phyloP scores from a whole-genome alignment of 2,797 vertebrate species.

The Epinephelus awoara region DNA sequence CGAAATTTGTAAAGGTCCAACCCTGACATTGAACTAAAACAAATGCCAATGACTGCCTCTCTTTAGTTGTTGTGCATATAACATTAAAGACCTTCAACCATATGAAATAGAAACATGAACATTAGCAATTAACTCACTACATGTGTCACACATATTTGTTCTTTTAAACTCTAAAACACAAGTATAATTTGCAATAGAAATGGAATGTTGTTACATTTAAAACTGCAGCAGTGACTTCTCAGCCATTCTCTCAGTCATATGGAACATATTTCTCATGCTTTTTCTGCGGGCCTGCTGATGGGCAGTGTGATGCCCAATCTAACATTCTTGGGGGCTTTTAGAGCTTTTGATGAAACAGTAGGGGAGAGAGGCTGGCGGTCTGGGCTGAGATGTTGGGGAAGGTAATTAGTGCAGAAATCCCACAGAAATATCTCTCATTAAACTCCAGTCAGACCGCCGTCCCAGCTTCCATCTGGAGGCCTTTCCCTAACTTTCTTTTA shows the following conservation, averaged over 20 bases:
- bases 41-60: too few relatives aligned
- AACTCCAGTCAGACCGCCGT: slow-evolving; percentile 57
- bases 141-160: not conserved
- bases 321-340: slow-evolving; percentile 53
- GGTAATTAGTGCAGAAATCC: slow-evolving; percentile 77
- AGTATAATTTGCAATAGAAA: not conserved
- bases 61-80: too few relatives aligned
- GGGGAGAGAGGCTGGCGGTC: slow-evolving; percentile 55
- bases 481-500: slow-evolving; percentile 60
- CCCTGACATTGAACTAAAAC: too few relatives aligned
- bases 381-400: slow-evolving; percentile 57
- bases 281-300: slow-evolving; percentile 36
- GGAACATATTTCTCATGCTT: slow-evolving; percentile 16
- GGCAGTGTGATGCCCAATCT: slow-evolving; percentile 41
- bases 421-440: slow-evolving; percentile 79
- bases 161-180: not conserved
- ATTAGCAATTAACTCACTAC: not conserved
- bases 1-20: too few relatives aligned
- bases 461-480: slow-evolving; percentile 70
- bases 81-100: too few relatives aligned
- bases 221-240: not conserved
- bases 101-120: not conserved
- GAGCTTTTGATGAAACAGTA: slow-evolving; percentile 57
- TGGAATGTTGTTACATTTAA: not conserved
- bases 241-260: not conserved